A percentile compares a stretch with the other conserved stretches of the same genome.
These are phyloP conservation scores for Tinamus guttatus DNA, from an alignment of 2,113 vertebrate genomes.

Conservation along the genomic window DNA sequence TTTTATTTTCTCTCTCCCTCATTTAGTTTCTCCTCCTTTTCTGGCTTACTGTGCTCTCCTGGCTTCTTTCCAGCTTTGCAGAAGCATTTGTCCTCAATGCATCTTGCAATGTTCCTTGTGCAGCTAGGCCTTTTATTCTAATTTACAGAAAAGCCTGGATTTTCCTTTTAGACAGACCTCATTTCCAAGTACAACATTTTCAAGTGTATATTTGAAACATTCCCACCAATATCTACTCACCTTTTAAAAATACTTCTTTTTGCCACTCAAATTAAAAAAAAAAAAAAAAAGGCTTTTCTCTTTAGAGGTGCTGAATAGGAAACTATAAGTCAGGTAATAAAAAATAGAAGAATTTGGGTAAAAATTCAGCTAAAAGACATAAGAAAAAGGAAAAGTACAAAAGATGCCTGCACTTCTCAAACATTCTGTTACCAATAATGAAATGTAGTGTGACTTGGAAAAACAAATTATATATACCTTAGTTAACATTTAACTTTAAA, in stretches of 20 bases:
- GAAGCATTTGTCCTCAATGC: conserved; percentile 40
- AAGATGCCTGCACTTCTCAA: neutral
- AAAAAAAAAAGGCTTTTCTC: neutral
- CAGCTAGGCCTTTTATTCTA: neutral
- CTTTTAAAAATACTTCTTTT: neutral
- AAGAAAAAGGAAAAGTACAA: neutral
- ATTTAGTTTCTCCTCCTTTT: conserved; percentile 30
- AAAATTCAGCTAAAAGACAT: neutral
- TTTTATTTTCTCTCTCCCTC: neutral
- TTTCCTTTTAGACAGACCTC: neutral
- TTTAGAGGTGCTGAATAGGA: neutral
- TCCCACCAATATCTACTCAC: neutral
- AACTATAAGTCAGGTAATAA: neutral
- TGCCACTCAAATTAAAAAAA: neutral
- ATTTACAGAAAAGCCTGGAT: neutral
- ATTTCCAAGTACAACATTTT: neutral
- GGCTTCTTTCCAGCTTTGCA: conserved; percentile 56
- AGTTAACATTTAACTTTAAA: neutral
- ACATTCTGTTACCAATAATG: neutral
- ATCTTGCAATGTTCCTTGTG: neutral
- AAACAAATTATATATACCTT: neutral
- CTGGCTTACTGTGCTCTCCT: conserved; percentile 11
- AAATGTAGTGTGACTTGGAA: neutral
- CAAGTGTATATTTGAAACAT: neutral
- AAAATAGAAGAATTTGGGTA: neutral